These are phyloP conservation scores for Threskiornis aethiopicus DNA, from an alignment of 2,797 vertebrate genomes.

Conservation along the genomic window DNA sequence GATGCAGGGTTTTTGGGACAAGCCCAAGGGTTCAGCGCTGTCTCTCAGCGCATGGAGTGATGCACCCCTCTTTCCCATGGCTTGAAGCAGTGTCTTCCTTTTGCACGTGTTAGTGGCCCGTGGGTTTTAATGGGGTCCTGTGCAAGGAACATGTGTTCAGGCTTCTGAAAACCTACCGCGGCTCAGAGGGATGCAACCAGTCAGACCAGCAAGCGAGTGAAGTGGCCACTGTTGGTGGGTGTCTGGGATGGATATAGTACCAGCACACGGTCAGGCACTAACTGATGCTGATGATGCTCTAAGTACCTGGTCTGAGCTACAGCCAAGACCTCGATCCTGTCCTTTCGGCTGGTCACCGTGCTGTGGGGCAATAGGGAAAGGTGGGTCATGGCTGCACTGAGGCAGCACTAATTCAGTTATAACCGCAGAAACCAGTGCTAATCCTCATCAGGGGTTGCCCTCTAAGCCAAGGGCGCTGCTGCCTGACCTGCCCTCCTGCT, in stretches of 20 bases:
- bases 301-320: not conserved
- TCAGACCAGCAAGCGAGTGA: not conserved
- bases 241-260: not conserved
- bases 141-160: accelerated
- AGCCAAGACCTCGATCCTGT: not conserved
- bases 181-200: not conserved
- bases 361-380: not conserved
- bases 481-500: slow-evolving; percentile 19
- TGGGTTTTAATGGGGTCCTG: accelerated
- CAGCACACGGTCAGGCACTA: accelerated
- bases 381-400: not conserved
- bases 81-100: not conserved
- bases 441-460: not conserved
- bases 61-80: accelerated
- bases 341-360: not conserved
- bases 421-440: not conserved
- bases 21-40: not conserved
- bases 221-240: not conserved
- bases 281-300: not conserved
- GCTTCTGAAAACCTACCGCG: not conserved
- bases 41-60: accelerated
- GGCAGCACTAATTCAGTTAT: slow-evolving; percentile 33
- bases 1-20: not conserved
- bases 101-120: accelerated
- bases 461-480: not conserved